phyloP scores from a whole-genome alignment of 2,113 vertebrate species.

The Saguinus imperator region DNA sequence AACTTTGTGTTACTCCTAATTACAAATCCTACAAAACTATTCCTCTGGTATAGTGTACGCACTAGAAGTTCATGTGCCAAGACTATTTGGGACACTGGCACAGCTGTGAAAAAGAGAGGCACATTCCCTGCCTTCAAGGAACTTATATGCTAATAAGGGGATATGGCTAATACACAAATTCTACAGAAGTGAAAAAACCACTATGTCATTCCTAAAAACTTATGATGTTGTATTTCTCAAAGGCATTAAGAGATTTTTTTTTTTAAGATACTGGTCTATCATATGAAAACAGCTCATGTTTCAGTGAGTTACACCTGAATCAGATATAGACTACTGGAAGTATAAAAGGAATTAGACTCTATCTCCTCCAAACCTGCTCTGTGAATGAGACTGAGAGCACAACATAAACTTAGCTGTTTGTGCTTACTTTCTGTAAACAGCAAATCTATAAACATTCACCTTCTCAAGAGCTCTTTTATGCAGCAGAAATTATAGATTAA shows the following conservation, averaged over 20 bases:
- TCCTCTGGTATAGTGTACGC: not conserved
- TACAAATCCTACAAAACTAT: not conserved
- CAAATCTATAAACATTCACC: not conserved
- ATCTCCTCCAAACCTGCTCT: not conserved
- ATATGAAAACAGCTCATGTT: not conserved
- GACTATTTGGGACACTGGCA: too few relatives aligned
- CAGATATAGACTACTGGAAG: not conserved
- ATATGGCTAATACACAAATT: accelerated
- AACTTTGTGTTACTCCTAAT: not conserved
- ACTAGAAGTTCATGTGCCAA: too few relatives aligned
- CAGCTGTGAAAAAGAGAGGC: not conserved
- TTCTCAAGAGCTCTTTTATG: not conserved
- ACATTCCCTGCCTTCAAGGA: not conserved
- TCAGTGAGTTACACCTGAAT: not conserved
- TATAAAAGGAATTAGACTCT: not conserved
- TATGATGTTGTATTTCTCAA: not conserved
- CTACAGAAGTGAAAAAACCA: not conserved
- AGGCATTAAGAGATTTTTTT: not conserved
- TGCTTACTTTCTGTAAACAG: not conserved
- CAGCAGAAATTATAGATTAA: not conserved
- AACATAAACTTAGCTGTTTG: not conserved
- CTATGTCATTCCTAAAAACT: not conserved
- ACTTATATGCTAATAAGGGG: not conserved
- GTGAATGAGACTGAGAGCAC: not conserved
- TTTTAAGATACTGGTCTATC: not conserved